Evolutionary conservation across 2,113 vertebrate genomes (phyloP).

Genomic region (Cyanoderma ruficeps): DNA sequence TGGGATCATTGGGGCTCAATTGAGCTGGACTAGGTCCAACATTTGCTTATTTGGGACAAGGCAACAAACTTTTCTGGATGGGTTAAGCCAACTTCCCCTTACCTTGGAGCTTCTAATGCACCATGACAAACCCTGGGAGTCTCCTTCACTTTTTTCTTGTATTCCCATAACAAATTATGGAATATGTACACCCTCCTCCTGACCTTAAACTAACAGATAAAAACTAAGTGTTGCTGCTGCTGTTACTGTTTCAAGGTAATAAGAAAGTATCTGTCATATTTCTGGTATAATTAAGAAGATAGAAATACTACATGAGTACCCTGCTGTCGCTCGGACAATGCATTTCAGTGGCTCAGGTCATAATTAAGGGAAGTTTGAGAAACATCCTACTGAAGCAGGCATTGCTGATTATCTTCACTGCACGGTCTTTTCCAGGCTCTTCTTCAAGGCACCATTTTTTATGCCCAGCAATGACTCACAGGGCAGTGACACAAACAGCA

Average conservation of each 20-base stretch:
- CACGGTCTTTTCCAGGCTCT: background rate
- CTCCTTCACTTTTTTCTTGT: background rate
- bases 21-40: background rate
- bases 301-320: background rate
- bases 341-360: background rate
- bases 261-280: background rate
- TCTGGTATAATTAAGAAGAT: background rate
- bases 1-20: rapidly evolving
- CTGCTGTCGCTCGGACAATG: background rate
- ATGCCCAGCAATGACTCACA: slow-evolving; percentile 25
- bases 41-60: background rate
- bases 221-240: background rate
- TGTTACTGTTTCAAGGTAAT: background rate
- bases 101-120: background rate
- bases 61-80: background rate
- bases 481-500: slow-evolving; percentile 25
- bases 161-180: background rate
- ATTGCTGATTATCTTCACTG: background rate
- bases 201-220: background rate
- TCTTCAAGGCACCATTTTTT: slow-evolving; percentile 18
- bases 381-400: background rate
- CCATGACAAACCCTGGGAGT: background rate
- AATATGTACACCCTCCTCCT: background rate
- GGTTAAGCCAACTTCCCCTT: background rate
- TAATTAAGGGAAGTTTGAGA: background rate